Conservation (phyloP, 2,888 invertebrate species). For the Leptopilina myrica region DNA sequence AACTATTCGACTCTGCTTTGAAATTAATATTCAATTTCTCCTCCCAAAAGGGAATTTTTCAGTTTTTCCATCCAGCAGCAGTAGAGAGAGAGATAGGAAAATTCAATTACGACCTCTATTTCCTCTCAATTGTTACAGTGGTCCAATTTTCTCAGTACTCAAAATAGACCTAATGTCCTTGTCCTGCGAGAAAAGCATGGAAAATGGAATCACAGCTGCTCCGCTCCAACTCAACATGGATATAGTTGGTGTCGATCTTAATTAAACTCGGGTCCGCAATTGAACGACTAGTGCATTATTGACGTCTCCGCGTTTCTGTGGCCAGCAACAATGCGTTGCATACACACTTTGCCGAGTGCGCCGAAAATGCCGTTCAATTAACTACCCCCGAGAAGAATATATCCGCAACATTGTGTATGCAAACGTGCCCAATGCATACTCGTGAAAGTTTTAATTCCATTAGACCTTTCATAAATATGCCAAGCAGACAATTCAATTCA, state of each 20-base stretch:
- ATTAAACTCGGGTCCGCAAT: slow-evolving; percentile 67
- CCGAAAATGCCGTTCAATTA: slow-evolving; percentile 71
- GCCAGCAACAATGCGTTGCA: slow-evolving; percentile 67
- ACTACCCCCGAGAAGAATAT: slow-evolving; percentile 63
- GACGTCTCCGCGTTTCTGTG: slow-evolving; percentile 69
- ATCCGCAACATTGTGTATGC: too few species aligned
- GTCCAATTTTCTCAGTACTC: not conserved
- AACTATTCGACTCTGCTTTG: too few species aligned
- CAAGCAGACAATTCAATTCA: too few species aligned
- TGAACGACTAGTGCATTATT: slow-evolving; percentile 62
- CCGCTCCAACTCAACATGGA: slow-evolving; percentile 13
- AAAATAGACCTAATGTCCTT: not conserved
- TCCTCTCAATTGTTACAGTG: not conserved
- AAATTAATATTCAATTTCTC: too few species aligned
- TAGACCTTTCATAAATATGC: too few species aligned
- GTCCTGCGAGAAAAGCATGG: slow-evolving; percentile 46
- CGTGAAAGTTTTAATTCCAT: too few species aligned
- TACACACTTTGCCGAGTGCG: slow-evolving; percentile 50
- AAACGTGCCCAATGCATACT: too few species aligned
- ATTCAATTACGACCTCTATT: slow-evolving; percentile 41
- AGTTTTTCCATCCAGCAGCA: slow-evolving; percentile 35
- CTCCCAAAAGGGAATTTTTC: slow-evolving; percentile 46
- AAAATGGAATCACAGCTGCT: slow-evolving; percentile 52
- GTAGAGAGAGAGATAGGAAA: slow-evolving; percentile 24
- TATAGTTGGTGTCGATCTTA: slow-evolving; percentile 63